Conservation (phyloP, 2,113 vertebrate species). For the Lanius collurio region DNA sequence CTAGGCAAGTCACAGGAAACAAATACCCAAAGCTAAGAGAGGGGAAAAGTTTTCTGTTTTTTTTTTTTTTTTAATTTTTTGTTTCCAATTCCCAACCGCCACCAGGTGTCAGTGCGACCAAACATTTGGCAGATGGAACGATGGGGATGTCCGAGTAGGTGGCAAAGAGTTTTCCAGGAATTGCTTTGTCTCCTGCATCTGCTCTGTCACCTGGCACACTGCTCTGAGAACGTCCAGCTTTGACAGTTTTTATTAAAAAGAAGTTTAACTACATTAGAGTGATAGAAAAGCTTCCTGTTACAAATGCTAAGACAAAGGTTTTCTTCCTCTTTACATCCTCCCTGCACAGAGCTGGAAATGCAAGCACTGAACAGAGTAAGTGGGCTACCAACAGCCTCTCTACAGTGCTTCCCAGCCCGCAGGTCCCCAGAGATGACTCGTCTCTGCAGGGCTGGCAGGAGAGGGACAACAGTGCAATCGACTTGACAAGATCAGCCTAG, state of each 20-base stretch:
- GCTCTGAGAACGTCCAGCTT: constrained; percentile 21
- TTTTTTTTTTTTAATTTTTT: background rate
- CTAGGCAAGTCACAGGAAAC: background rate
- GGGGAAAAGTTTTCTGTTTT: background rate
- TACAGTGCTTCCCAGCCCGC: background rate
- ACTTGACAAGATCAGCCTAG: constrained; percentile 58
- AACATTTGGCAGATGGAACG: background rate
- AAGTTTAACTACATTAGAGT: constrained; percentile 54
- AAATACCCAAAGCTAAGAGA: background rate
- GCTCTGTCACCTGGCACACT: background rate
- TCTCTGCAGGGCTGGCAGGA: constrained; percentile 5
- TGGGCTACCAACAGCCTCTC: background rate
- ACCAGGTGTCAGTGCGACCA: constrained; percentile 45
- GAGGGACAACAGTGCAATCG: constrained; percentile 58
- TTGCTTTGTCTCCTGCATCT: background rate
- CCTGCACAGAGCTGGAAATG: constrained; percentile 9
- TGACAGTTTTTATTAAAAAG: constrained; percentile 50
- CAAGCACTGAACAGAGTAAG: background rate
- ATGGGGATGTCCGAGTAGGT: background rate
- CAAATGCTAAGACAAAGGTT: constrained; percentile 48
- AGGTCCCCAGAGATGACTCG: background rate
- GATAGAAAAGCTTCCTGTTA: constrained; percentile 63
- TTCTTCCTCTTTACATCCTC: constrained; percentile 19
- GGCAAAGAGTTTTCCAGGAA: background rate
- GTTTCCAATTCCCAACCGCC: background rate